Evolutionary conservation across 2,888 invertebrate species (phyloP).

Genomic region (Perithous albicinctus): DNA sequence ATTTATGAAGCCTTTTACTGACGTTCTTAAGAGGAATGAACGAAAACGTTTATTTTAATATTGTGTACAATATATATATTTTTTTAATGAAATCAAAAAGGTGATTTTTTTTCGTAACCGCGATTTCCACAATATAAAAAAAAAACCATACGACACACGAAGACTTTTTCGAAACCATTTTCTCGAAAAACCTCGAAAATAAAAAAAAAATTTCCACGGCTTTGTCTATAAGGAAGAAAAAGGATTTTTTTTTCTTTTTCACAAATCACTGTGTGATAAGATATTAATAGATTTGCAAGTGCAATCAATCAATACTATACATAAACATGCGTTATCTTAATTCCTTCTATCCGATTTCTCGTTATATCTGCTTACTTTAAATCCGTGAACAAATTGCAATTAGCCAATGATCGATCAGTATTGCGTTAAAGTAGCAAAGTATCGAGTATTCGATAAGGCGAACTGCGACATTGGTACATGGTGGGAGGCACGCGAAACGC

Average conservation of each 20-base stretch:
- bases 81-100: neutral
- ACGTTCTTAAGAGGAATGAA: neutral
- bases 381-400: conserved; percentile 25
- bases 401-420: conserved; percentile 26
- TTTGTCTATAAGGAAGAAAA: too few species aligned
- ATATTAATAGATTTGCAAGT: too few species aligned
- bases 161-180: too few species aligned
- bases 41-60: neutral
- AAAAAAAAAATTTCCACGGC: too few species aligned
- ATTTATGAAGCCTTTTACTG: neutral
- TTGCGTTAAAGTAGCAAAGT: conserved; percentile 5
- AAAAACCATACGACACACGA: too few species aligned
- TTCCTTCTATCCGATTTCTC: neutral
- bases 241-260: too few species aligned
- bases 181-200: too few species aligned
- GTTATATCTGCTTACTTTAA: neutral
- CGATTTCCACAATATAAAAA: neutral
- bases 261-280: too few species aligned
- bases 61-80: neutral
- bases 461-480: neutral
- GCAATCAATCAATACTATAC: neutral
- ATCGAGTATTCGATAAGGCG: conserved; percentile 44
- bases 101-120: neutral
- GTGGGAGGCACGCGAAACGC: conserved; percentile 44
- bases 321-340: neutral